Base-by-base conservation (phyloP, 2,113 vertebrate species). In the Passer montanus region DNA sequence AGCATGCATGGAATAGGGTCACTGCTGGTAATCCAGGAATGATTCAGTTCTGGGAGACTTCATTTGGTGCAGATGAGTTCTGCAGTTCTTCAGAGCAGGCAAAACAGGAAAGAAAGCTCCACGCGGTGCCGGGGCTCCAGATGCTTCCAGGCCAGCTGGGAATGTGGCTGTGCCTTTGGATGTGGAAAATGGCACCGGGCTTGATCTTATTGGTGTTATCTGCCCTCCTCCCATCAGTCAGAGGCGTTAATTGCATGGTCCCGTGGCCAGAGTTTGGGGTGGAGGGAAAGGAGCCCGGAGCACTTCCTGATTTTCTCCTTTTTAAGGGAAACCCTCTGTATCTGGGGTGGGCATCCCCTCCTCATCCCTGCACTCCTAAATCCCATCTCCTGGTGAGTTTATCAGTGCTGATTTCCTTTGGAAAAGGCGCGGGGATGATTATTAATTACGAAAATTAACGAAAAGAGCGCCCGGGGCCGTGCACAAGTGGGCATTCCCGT, bases 31-130 rank as follows among this genome's bases (percentile, higher is more conserved):
- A 75, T 66, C 87, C 73, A 58, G 17, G 89, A 47, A 24, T 75
- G 69, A 92, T 92, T 92, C 89, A 13, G 0, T 74, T 67, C 72
- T 76, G 78, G 85, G 60, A 88, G 87, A 1, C 7, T 86, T 94
- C 67, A 90, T 93, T 60, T 43, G 76, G 14, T 94, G 77, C 87
- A 91, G 92, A 86, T 92, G 94, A 56, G 52, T 85, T 35, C 72
- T 88, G 88, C 82, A 74, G 77, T 80, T 23, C 73, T 87, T 75
- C 81, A 41, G 94, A 94, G 79, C 85, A 2, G 67, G 73, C 27
- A 30, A 5, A 76, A 35, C 81, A 81, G 87, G 92, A 88, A 79
- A 53, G 92, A 88, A 79, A 53, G 23, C 87, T 67, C 67, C 79
- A 11, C 1, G 2, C 8, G 0, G 3, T 13, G 72, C 21, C 0